Evolutionary conservation across 1,140 invertebrate genomes (phyloP), one percentile per base, ranked within the genome.

Genomic region (Battus philenor): DNA sequence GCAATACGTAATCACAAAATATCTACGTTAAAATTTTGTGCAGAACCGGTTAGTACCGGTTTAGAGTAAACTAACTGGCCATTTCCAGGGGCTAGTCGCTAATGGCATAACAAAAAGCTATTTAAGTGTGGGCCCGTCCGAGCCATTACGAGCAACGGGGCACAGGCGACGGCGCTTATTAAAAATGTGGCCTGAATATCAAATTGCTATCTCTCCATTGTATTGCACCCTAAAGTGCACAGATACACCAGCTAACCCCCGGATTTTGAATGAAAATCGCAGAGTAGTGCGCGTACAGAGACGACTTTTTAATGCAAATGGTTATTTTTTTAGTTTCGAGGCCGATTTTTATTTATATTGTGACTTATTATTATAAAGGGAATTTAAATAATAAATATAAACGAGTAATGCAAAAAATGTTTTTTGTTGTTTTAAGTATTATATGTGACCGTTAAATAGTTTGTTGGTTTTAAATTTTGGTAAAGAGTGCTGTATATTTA

Each of bases 151-250:
- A 26, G 12, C 38, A 27, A 15, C 33, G 10, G 49, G 47, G 49
- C 18, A 16, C 38, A 30, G 41, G 53, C 33, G 50, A 46, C 51
- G 57, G 59, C 60, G 65, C 79, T 84, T 84, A 86, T 86, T 84
- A 86, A 86, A 86, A 86, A 86, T 86, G 82, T 86, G 82, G 79
- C 82, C 79, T 74, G 75, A 80, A 86, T 86, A 86, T 86, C 82
- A 84, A 84, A 86, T 86, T 86, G 80, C 80, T 81, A 82, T 86
- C 81, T 78, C 48, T 53, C 72, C 60, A 81, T 84, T 86, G 80
- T 86, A 44, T 54, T 31, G 50, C 54, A 64, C 79, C 76, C 75
- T 66, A 60, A 50, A 50, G 39, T 34, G 53, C 44, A 24, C 41
- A 38, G 34, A 36, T 49, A 43, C 44, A 57, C 41, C 48, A 24